Percentiles rank a stretch among this genome's conserved stretches.
These are phyloP conservation scores for Antennarius maculatus DNA, from an alignment of 2,797 vertebrate genomes.

Conservation along the genomic window DNA sequence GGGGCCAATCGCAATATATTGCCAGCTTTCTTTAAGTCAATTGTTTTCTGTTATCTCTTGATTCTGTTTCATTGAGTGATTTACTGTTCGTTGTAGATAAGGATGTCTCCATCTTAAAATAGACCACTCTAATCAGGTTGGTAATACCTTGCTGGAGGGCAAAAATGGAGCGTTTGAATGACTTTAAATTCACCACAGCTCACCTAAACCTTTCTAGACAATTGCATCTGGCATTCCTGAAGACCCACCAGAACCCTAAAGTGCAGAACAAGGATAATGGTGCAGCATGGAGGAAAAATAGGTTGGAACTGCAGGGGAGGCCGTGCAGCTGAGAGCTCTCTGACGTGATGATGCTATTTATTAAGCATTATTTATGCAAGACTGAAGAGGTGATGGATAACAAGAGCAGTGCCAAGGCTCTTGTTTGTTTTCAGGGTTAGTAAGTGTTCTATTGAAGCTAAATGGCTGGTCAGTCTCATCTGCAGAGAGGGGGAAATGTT, in stretches of 20 bases:
- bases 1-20: no score
- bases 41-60: no score
- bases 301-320: conserved; percentile 60
- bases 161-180: conserved; percentile 41
- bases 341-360: conserved; percentile 76
- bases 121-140: conserved; percentile 54
- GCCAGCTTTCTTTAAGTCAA: no score
- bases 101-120: conserved; percentile 52
- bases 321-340: conserved; percentile 69
- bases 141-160: conserved; percentile 52
- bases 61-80: conserved; percentile 25
- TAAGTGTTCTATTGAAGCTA: conserved; percentile 54
- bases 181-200: conserved; percentile 46
- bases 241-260: conserved; percentile 54
- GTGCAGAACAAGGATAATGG: conserved; percentile 73
- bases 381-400: conserved; percentile 78
- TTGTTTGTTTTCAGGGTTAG: conserved; percentile 71
- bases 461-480: conserved; percentile 44
- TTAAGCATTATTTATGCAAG: conserved; percentile 80
- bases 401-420: conserved; percentile 69
- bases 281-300: conserved; percentile 59
- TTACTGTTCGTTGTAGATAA: conserved; percentile 43
- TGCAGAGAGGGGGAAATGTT: conserved; percentile 14
- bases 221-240: conserved; percentile 50
- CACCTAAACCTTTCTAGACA: conserved; percentile 8